These are phyloP conservation scores for Probosciger aterrimus DNA, from an alignment of 2,113 vertebrate species.

Conservation along the genomic window DNA sequence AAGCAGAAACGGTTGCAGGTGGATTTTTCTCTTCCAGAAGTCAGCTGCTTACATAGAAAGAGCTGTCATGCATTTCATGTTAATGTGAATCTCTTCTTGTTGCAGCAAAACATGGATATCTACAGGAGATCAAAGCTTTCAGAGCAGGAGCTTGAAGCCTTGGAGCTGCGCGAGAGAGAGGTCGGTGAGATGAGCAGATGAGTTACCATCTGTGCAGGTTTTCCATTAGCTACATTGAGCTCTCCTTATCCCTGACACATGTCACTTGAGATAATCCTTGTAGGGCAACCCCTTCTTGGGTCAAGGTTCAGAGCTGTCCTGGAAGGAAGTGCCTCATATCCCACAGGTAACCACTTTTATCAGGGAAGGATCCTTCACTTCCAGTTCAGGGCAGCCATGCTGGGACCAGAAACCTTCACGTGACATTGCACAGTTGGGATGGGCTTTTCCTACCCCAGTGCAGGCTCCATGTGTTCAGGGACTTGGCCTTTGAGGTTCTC, in stretches of 20 bases:
- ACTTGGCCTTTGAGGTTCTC: background rate
- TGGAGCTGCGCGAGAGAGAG: slow-evolving; percentile 95
- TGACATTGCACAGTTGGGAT: background rate
- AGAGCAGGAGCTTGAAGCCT: slow-evolving; percentile 91
- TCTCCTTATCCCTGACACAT: background rate
- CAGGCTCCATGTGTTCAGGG: background rate
- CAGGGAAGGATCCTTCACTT: background rate
- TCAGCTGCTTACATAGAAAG: background rate
- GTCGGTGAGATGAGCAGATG: slow-evolving; percentile 62
- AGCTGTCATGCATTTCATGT: background rate
- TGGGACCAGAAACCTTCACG: background rate
- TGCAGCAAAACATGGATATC: slow-evolving; percentile 97
- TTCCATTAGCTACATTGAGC: background rate
- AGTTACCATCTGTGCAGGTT: background rate
- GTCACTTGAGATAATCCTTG: background rate
- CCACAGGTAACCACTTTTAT: background rate
- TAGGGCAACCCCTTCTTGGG: background rate
- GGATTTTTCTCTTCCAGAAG: background rate
- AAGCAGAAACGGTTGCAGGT: background rate
- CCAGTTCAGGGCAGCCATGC: background rate
- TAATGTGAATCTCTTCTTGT: background rate
- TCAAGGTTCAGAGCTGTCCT: background rate
- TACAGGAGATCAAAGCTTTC: slow-evolving; percentile 86
- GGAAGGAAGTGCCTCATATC: background rate
- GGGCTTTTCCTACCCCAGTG: background rate